Evolutionary conservation across 1,140 invertebrate species (phyloP), one percentile per base, ranked within the genome.

Genomic region (Littorina saxatilis): DNA sequence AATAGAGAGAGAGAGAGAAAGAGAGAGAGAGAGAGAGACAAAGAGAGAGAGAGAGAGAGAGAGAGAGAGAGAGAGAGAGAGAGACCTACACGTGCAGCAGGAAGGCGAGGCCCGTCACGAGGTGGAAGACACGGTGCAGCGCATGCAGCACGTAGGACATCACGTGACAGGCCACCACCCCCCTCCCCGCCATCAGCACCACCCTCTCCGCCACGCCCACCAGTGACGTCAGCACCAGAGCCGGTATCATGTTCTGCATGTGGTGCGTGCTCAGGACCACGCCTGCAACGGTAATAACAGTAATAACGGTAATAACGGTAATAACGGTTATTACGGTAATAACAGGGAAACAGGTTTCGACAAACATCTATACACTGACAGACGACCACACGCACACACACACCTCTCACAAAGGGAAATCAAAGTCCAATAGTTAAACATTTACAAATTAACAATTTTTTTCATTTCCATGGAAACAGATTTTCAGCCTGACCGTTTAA

Each of bases 11-110:
- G n/a, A n/a, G n/a, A n/a, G n/a, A n/a, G n/a, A n/a, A n/a, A n/a
- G n/a, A n/a, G n/a, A n/a, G n/a, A n/a, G n/a, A n/a, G n/a, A n/a
- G n/a, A n/a, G n/a, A n/a, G n/a, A n/a, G n/a, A n/a, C n/a, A n/a
- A n/a, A n/a, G n/a, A n/a, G n/a, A n/a, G n/a, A n/a, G n/a, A n/a
- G n/a, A n/a, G n/a, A n/a, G n/a, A n/a, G n/a, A n/a, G n/a, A n/a
- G n/a, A n/a, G n/a, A n/a, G n/a, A n/a, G n/a, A n/a, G n/a, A n/a
- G n/a, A n/a, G n/a, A n/a, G n/a, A n/a, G n/a, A n/a, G n/a, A n/a
- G 2, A 35, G 50, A 89, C 88, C 86, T 83, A 89, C 88, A 88
- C 78, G 81, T 89, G 88, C 82, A 85, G 83, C 55, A 89, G 40
- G 76, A 89, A 87, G 29, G 85, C 75, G 80, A 77, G 84, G 27